Base-by-base conservation (phyloP, 1,140 invertebrate genomes). In the Triops cancriformis region DNA sequence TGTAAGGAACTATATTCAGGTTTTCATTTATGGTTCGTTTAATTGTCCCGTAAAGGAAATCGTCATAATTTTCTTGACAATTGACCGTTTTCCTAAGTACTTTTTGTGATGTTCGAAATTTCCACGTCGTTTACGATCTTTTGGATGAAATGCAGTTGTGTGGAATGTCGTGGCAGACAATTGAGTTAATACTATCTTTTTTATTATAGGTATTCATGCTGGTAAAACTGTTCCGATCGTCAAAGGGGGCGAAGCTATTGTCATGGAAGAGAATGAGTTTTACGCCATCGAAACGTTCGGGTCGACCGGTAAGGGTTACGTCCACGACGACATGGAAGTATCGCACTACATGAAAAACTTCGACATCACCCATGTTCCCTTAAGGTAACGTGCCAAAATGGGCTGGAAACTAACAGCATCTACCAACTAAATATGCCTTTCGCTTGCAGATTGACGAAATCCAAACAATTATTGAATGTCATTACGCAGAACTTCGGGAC, bases 281-380 rank as follows among this genome's bases (percentile, higher is more conserved):
- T 99, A 99, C 87, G 98, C 98, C 0, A 99, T 99, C 80, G 98
- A 99, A 86, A 99, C 98, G 0, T 99, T 99, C 84, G 98, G 98
- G 9, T 98, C 96, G 3, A 99, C 98, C 14, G 98, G 98, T 4
- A 91, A 93, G 80, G 98, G 98, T 14, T 88, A 94, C 76, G 97
- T 99, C 1, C 96, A 98, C 84, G 97, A 99, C 85, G 98, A 99
- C 84, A 97, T 99, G 93, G 98, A 99, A 83, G 95, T 93, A 80
- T 99, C 97, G 41, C 98, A 99, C 87, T 99, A 99, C 83, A 99
- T 99, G 98, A 99, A 99, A 85, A 97, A 98, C 84, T 99, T 94
- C 85, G 97, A 99, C 82, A 90, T 91, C 84, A 92, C 93, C 78
- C 96, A 93, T 86, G 93, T 97, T 72, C 95, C 95, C 76, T 84